Conservation (phyloP, 2,888 invertebrate genomes). For the Drosophila putrida region DNA sequence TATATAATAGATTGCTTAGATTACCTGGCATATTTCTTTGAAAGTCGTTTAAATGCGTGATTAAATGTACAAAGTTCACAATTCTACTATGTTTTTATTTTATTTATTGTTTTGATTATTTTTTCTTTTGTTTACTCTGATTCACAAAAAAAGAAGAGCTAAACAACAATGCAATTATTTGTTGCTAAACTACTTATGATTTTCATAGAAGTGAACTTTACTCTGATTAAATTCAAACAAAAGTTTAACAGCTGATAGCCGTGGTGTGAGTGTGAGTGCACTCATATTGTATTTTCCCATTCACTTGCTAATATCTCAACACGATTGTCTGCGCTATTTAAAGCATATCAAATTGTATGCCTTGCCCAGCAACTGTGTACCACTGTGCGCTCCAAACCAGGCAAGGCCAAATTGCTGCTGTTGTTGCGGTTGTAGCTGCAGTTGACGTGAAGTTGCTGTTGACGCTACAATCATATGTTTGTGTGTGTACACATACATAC, state of each 20-base stretch:
- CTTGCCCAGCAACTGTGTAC: slow-evolving; percentile 2
- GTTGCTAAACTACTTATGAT: slow-evolving; percentile 3
- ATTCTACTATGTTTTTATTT: neutral
- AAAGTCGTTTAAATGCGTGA: neutral
- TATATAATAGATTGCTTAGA: neutral
- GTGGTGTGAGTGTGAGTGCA: slow-evolving; percentile 4
- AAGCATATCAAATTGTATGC: neutral
- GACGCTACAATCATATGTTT: slow-evolving; percentile 12
- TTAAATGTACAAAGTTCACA: slow-evolving; percentile 6
- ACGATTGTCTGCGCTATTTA: neutral
- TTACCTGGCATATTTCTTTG: slow-evolving; percentile 2
- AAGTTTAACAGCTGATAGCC: slow-evolving; percentile 8
- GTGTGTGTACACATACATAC: neutral
- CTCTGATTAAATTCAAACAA: neutral
- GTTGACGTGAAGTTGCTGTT: slow-evolving; percentile 33
- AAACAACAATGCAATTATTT: neutral
- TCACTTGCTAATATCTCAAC: neutral
- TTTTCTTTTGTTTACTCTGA: neutral
- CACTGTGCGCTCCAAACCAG: slow-evolving; percentile 37
- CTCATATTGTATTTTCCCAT: neutral
- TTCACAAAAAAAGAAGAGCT: neutral
- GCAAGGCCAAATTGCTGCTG: slow-evolving; percentile 42
- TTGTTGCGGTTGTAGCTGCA: slow-evolving; percentile 24
- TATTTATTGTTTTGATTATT: slow-evolving; percentile 6
- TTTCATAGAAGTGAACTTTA: slow-evolving; percentile 9